Base-by-base conservation (phyloP, 1,140 invertebrate genomes). In the Pentalonia nigronervosa region DNA sequence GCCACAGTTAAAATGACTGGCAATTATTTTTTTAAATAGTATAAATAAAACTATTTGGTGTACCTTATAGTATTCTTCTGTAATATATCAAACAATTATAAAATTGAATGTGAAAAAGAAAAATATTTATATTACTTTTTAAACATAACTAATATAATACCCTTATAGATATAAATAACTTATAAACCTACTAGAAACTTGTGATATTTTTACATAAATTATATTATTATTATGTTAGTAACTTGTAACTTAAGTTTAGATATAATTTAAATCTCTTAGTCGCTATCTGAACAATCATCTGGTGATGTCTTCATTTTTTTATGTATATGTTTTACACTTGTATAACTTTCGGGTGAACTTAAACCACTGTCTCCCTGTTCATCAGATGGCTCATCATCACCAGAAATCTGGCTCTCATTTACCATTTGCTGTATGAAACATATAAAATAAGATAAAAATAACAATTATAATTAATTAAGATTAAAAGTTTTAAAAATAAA, bases 241-340 rank as follows among this genome's bases (percentile, higher is more conserved):
- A 41, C 9, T 45, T 45, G 9, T 8, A 86, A 11, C 1, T 11
- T 84, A 25, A 41, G 0, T 45, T n/a, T 50, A 87, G 30, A n/a
- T 48, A 87, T 17, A 87, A 50, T 1, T 50, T 20, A 30, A 86
- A 7, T 48, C 17, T 87, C 9, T 87, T 30, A 87, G 4, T 87
- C 14, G n/a, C 30, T 87, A 45, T 76, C 36, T 91, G 60, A 92
- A 34, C 20, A 11, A 50, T 56, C 25, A 48, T 50, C n/a, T 34
- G 81, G 2, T 23, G 67, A 50, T 17, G 23, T 92, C 83, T 92
- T 92, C 67, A 92, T 92, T 83, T 92, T 92, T 14, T 92, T 92
- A 48, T 92, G 11, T 34, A 92, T 25, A 83, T 92, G 91, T 92
- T 48, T 25, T 14, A 53, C 45, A 50, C 45, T 92, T 9, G 47